Evolutionary conservation across 2,797 vertebrate genomes (phyloP).

Genomic region (Phaenicophaeus curvirostris): DNA sequence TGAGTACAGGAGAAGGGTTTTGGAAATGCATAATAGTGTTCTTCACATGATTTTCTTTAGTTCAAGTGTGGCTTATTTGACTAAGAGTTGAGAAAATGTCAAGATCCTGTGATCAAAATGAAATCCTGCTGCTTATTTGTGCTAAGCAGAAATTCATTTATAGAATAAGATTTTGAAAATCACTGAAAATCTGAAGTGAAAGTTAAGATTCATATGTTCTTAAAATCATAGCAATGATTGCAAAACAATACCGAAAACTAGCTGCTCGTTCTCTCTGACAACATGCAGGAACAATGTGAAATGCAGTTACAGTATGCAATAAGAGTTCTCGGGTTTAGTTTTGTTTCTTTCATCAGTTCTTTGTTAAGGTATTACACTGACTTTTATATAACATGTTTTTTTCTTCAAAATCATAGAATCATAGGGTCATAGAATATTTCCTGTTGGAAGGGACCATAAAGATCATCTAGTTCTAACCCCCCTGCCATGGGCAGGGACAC

Average conservation of each 20-base stretch:
- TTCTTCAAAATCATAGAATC: background rate
- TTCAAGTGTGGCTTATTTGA: background rate
- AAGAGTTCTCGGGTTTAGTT: background rate
- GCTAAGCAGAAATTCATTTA: background rate
- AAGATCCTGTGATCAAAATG: background rate
- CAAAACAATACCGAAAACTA: background rate
- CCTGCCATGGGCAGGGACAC: too few relatives aligned
- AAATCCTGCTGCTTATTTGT: background rate
- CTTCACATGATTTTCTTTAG: fast-evolving
- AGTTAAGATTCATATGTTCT: background rate
- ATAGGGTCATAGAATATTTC: too few relatives aligned
- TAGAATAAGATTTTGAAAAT: background rate
- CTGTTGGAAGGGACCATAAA: too few relatives aligned
- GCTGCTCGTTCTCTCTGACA: background rate
- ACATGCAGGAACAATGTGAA: background rate
- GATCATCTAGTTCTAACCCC: too few relatives aligned
- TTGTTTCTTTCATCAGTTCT: background rate
- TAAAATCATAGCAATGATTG: background rate
- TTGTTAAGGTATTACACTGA: background rate
- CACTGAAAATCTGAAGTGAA: background rate
- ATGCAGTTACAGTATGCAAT: background rate
- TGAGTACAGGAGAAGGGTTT: background rate
- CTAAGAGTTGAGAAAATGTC: background rate
- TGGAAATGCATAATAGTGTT: background rate
- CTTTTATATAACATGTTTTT: background rate